phyloP scores from a whole-genome alignment of 2,797 vertebrate species.

The Eremophila alpestris region DNA sequence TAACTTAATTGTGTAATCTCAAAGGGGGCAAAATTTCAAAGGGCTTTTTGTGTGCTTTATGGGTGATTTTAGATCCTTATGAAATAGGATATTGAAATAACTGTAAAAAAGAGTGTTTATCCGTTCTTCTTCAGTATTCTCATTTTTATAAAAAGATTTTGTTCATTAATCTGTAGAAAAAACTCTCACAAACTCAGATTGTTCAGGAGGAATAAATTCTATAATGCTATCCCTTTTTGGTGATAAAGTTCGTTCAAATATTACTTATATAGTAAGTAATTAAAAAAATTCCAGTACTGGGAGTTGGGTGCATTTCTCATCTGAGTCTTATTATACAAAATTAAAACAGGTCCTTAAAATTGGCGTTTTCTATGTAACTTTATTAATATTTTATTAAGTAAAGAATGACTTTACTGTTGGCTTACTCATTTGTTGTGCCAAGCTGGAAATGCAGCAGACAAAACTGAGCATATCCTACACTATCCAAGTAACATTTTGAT shows the following conservation, averaged over 20 bases:
- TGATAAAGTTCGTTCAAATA: neutral
- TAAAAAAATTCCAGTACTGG: neutral
- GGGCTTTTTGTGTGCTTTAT: conserved; percentile 16
- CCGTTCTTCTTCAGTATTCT: neutral
- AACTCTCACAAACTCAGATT: neutral
- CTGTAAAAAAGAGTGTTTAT: conserved; percentile 6
- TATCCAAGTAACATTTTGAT: neutral
- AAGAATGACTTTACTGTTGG: neutral
- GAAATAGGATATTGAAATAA: conserved; percentile 3
- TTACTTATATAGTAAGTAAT: neutral
- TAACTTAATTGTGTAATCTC: conserved; percentile 44
- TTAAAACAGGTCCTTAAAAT: neutral
- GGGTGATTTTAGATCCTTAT: conserved; percentile 12
- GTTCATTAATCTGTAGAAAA: neutral
- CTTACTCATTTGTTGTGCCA: neutral
- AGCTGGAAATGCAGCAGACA: neutral
- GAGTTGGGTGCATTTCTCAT: neutral
- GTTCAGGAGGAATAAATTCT: neutral
- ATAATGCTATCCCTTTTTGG: neutral
- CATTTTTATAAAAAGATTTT: neutral
- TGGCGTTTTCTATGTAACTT: neutral
- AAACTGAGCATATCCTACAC: neutral
- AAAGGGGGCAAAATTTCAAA: neutral
- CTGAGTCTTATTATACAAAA: neutral
- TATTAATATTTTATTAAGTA: neutral